Evolutionary conservation across 2,113 vertebrate genomes (phyloP).

Genomic region (Agelaius tricolor): DNA sequence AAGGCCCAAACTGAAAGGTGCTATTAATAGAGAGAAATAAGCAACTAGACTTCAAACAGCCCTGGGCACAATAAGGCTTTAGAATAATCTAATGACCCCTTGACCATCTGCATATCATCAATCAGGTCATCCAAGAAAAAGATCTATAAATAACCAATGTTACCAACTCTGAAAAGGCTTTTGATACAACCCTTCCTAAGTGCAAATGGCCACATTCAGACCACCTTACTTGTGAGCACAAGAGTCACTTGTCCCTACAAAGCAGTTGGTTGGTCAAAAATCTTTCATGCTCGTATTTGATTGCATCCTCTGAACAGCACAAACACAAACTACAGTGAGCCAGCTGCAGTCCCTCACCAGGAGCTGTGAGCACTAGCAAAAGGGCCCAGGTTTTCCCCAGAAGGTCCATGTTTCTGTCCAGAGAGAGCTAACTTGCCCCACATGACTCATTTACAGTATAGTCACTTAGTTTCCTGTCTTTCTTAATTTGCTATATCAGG

Average conservation of each 20-base stretch:
- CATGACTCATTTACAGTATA: background rate
- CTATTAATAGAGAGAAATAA: constrained; percentile 65
- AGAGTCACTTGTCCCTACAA: constrained; percentile 11
- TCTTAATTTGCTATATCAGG: background rate
- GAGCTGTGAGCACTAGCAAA: background rate
- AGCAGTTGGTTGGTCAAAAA: constrained; percentile 7
- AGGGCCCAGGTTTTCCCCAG: background rate
- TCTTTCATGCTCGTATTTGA: background rate
- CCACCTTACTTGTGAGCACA: constrained; percentile 30
- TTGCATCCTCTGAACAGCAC: background rate
- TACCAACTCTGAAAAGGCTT: constrained; percentile 57
- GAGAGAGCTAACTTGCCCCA: background rate
- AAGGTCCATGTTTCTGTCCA: background rate
- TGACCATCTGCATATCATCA: constrained; percentile 67
- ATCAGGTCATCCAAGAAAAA: constrained; percentile 66
- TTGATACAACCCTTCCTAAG: constrained; percentile 8
- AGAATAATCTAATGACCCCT: constrained; percentile 31
- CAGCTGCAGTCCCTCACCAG: background rate
- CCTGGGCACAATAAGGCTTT: constrained; percentile 55
- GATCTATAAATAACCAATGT: constrained; percentile 60
- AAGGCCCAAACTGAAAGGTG: constrained; percentile 51
- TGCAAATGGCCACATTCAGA: constrained; percentile 22
- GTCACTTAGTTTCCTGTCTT: background rate
- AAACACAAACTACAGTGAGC: background rate
- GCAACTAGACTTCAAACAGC: constrained; percentile 61